A percentile compares a stretch with the other conserved stretches of the same genome.
These are phyloP conservation scores for Proteles cristata DNA, from an alignment of 2,113 vertebrate genomes.

Conservation along the genomic window DNA sequence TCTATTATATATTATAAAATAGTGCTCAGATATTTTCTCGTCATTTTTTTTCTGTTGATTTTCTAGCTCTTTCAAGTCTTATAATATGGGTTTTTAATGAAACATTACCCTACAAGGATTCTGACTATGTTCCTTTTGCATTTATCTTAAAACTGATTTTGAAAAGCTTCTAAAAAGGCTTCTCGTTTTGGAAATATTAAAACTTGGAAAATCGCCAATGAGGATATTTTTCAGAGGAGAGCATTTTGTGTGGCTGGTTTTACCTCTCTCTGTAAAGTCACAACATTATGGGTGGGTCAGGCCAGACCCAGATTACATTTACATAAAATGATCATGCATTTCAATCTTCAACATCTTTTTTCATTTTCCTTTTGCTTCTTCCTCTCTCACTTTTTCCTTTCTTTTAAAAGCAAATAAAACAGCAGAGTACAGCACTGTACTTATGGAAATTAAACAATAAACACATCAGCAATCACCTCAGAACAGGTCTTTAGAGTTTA, in stretches of 20 bases:
- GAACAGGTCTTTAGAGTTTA: not conserved
- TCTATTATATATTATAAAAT: not conserved
- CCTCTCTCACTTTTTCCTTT: not conserved
- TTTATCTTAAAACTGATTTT: constrained; percentile 57
- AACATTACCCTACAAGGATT: not conserved
- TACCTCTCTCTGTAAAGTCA: not conserved
- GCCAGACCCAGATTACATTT: not conserved
- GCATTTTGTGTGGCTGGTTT: not conserved
- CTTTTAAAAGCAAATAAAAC: not conserved
- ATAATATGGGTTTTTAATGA: not conserved
- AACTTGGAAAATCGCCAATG: not conserved
- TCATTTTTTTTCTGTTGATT: not conserved
- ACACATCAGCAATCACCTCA: not conserved
- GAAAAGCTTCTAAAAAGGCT: constrained; percentile 6
- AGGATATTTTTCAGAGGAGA: not conserved
- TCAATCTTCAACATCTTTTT: not conserved
- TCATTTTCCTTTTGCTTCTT: not conserved
- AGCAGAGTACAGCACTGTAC: not conserved
- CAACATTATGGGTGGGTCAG: not conserved
- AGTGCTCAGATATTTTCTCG: not conserved
- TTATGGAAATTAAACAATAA: constrained; percentile 29
- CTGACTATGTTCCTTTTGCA: not conserved
- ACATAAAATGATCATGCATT: not conserved
- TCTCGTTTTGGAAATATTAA: not conserved
- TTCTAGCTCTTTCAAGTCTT: not conserved